Evolutionary conservation across 2,113 vertebrate species (phyloP).

Genomic region (Pygathrix nemaeus): DNA sequence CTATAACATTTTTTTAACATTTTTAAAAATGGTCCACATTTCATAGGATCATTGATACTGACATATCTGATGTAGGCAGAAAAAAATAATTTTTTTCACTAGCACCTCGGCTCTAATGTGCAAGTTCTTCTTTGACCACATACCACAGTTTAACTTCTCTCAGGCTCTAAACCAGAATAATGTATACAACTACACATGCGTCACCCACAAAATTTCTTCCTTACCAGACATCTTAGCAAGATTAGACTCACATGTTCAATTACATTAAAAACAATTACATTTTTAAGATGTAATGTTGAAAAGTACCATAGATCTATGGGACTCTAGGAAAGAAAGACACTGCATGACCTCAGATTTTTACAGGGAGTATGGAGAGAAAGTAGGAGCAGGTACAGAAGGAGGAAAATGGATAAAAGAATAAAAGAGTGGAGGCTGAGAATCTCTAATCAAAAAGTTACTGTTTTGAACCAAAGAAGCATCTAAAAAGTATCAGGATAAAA

Average conservation of each 20-base stretch:
- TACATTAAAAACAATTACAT: neutral
- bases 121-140: neutral
- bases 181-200: neutral
- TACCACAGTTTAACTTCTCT: neutral
- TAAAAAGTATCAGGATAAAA: slow-evolving; percentile 20
- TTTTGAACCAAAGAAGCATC: neutral
- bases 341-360: neutral
- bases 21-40: neutral
- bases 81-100: neutral
- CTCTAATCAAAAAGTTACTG: neutral
- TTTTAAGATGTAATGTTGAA: neutral
- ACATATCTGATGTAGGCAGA: neutral
- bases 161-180: neutral
- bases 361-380: neutral
- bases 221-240: neutral
- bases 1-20: neutral
- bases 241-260: neutral
- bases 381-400: neutral
- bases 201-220: slow-evolving; percentile 21
- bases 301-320: neutral
- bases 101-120: neutral
- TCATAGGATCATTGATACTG: neutral
- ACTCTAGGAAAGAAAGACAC: neutral
- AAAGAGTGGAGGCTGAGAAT: neutral
- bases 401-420: neutral